Evolutionary conservation across 2,113 vertebrate species (phyloP).

Genomic region (Poeciliopsis occidentalis): DNA sequence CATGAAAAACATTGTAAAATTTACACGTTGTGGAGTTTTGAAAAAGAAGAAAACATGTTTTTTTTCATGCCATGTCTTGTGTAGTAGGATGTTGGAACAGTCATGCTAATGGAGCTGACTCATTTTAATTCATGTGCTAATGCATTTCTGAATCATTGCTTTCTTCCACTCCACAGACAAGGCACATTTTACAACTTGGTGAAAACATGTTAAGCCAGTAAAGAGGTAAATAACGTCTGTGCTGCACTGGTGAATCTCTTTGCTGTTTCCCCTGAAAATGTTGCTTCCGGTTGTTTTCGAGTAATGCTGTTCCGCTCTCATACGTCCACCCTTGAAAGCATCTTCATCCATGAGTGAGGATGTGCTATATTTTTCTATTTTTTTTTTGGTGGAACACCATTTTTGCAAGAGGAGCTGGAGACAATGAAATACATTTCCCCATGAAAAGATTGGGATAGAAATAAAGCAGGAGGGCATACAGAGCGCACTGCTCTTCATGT

Average conservation of each 20-base stretch:
- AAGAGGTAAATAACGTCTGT: conserved; percentile 51
- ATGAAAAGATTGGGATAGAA: conserved; percentile 68
- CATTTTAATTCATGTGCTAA: conserved; percentile 58
- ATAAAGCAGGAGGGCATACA: conserved; percentile 41
- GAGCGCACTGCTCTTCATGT: conserved; percentile 60
- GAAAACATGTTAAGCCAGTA: conserved; percentile 50
- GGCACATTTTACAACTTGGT: conserved; percentile 45
- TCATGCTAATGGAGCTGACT: conserved; percentile 52
- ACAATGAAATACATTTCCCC: conserved; percentile 69
- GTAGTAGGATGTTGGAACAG: conserved; percentile 42
- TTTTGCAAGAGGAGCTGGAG: conserved; percentile 34
- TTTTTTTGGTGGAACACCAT: conserved; percentile 1
- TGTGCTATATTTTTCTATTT: too few relatives aligned
- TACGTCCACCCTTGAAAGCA: conserved; percentile 26
- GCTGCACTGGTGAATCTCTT: background rate
- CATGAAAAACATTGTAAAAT: conserved; percentile 6
- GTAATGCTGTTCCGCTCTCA: conserved; percentile 3
- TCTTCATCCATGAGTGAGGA: conserved; percentile 20
- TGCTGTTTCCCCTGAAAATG: conserved; percentile 21
- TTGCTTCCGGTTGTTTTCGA: conserved; percentile 14
- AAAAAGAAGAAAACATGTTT: conserved; percentile 6
- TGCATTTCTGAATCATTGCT: conserved; percentile 51
- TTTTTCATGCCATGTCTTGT: conserved; percentile 3
- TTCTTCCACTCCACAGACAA: conserved; percentile 28
- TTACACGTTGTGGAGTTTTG: background rate